Conservation (phyloP, 1,140 invertebrate species). For the Lordiphosa stackelbergi region DNA sequence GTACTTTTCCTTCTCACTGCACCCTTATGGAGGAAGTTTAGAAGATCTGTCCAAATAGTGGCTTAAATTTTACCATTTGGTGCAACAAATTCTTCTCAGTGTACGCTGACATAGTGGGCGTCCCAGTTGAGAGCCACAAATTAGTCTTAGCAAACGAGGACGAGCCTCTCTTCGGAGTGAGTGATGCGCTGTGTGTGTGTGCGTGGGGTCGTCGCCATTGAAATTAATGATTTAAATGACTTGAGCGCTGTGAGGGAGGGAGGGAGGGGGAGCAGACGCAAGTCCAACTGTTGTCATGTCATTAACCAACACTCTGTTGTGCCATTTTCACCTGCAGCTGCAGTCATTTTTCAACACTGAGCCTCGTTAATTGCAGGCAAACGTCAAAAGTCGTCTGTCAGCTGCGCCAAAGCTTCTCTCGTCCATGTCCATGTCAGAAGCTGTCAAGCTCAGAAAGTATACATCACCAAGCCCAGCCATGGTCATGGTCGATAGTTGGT, state of each 20-base stretch:
- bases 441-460: slow-evolving; percentile 60
- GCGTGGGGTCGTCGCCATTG: slow-evolving; percentile 52
- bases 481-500: slow-evolving; percentile 65
- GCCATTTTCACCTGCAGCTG: slow-evolving; percentile 72
- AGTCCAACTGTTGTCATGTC: slow-evolving; percentile 51
- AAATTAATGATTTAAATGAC: slow-evolving; percentile 69
- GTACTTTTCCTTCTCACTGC: no score
- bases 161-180: slow-evolving; percentile 27
- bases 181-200: slow-evolving; percentile 45
- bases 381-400: slow-evolving; percentile 70
- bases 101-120: slow-evolving; percentile 31
- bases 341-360: slow-evolving; percentile 68
- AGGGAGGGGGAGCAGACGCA: not conserved
- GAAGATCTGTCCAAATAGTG: no score
- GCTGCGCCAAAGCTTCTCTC: slow-evolving; percentile 22
- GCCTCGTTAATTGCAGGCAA: slow-evolving; percentile 70
- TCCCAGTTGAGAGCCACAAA: slow-evolving; percentile 42
- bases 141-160: slow-evolving; percentile 60
- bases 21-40: no score
- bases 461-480: slow-evolving; percentile 43
- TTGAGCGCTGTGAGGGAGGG: slow-evolving; percentile 5
- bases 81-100: slow-evolving; percentile 1
- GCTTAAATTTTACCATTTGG: no score
- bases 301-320: slow-evolving; percentile 66
- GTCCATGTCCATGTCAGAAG: slow-evolving; percentile 48